A percentile compares a stretch with the other conserved stretches of the same genome.
Conservation (phyloP, 2,888 invertebrate species). For the Allacma fusca region DNA sequence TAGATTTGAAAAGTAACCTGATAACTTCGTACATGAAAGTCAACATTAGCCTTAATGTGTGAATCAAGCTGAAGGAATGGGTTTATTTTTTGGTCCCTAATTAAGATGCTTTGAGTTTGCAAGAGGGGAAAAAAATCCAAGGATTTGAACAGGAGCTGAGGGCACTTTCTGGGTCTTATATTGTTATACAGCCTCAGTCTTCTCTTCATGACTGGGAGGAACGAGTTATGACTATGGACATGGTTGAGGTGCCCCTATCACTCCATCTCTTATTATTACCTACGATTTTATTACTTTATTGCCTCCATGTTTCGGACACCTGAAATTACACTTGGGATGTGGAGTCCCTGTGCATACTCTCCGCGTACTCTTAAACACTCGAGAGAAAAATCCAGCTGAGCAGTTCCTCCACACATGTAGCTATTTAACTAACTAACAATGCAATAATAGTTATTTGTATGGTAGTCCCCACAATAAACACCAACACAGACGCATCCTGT, state of each 20-base stretch:
- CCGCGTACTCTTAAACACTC: not conserved
- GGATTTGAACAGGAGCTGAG: constrained; percentile 32
- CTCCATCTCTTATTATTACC: constrained; percentile 40
- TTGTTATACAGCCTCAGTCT: not conserved
- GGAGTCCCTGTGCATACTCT: not conserved
- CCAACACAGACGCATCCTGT: too few species aligned
- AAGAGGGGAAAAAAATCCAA: constrained; percentile 13
- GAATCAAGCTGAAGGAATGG: constrained; percentile 8
- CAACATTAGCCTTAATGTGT: constrained; percentile 2
- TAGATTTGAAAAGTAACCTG: too few species aligned
- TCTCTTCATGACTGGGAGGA: constrained; percentile 9
- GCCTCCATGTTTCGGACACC: constrained; percentile 40
- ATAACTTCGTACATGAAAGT: too few species aligned
- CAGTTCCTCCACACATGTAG: too few species aligned
- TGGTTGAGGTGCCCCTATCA: constrained; percentile 43
- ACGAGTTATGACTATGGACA: constrained; percentile 4
- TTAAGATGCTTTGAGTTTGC: constrained; percentile 45
- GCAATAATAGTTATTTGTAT: constrained; percentile 23
- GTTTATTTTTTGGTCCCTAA: constrained; percentile 47
- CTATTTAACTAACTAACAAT: too few species aligned
- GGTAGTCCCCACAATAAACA: too few species aligned
- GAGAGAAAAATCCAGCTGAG: too few species aligned
- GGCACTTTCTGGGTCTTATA: not conserved
- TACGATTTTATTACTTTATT: constrained; percentile 52
- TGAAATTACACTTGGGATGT: constrained; percentile 24